A percentile compares a stretch with the other conserved stretches of the same genome.
Conservation (phyloP, 1,140 invertebrate genomes). For the Achatina immaculata region DNA sequence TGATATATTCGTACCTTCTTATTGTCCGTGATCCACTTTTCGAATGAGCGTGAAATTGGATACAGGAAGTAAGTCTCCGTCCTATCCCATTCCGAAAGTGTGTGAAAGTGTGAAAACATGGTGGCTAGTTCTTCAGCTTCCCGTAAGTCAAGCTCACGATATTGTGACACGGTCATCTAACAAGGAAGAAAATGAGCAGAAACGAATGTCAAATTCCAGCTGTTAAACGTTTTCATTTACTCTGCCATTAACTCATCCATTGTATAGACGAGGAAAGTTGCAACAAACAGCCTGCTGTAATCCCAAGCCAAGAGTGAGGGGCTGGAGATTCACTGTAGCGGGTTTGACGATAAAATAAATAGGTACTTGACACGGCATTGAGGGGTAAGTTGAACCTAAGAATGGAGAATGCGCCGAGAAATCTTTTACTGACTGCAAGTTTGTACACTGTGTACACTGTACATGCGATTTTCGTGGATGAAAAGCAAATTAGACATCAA, state of each 20-base stretch:
- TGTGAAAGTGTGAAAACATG: conserved; percentile 4
- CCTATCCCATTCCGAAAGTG: background rate
- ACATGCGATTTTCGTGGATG: no score
- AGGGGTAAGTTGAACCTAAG: no score
- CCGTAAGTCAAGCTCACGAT: background rate
- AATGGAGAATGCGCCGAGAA: no score
- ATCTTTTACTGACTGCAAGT: no score
- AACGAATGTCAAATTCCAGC: background rate
- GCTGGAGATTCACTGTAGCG: background rate
- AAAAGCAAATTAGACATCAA: no score
- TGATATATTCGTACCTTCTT: no score
- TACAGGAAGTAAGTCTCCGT: background rate
- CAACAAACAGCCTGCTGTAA: background rate
- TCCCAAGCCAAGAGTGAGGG: background rate
- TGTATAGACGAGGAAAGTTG: background rate
- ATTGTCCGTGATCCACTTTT: background rate
- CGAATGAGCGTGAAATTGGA: background rate
- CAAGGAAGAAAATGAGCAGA: background rate
- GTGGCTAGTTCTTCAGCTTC: background rate
- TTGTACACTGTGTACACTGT: no score
- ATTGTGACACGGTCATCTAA: background rate
- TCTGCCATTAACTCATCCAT: background rate
- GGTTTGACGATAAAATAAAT: background rate
- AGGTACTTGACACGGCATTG: no score
- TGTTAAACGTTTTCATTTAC: background rate